Base-by-base conservation (phyloP, 2,113 vertebrate genomes). In the Sebastes schlegelii region DNA sequence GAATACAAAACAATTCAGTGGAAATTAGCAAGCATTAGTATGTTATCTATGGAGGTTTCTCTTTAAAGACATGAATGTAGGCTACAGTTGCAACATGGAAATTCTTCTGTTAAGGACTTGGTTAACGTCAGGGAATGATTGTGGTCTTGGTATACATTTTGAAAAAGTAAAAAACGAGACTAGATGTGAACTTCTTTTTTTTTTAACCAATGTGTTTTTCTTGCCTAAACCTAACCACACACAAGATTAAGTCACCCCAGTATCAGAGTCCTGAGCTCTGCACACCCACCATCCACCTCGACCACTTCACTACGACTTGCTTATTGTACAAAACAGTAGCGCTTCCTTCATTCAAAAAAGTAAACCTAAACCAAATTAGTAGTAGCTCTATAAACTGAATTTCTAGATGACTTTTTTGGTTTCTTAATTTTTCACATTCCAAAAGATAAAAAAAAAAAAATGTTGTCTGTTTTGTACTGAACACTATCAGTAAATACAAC, bases 1-100 rank as follows among this genome's bases (percentile, higher is more conserved):
- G 69, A 84, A 82, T 73, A 79, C 64, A 80, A 86, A 85, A 87
- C 49, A 40, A 80, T 74, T 6, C 0, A 2, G 21, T 4, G 55
- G 52, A 80, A 80, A 68, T 34, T 0, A 71, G 55, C 11, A 40
- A 77, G 62, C 11, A 65, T 4, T 40, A 13, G 43, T 49, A 62
- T 64, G 26, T 67, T 62, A 40, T 67, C 66, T 1, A 16, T 61
- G 19, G 58, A 77, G 21, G 6, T 42, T 23, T 19, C 13, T 49
- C 34, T 51, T 45, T 34, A 51, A 74, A 55, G 42, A 26, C 5
- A 8, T 6, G 34, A 11, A 69, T 21, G 46, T 42, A 14, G 60
- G 60, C 60, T 40, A 23, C 10, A 23, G 43, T 2, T 60, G 11
- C 52, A 62, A 11, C 48, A 21, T 13, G 54, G 2, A 57, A 13